Base-by-base conservation (phyloP, 1,140 invertebrate species). In the Leptopilina clavipes region DNA sequence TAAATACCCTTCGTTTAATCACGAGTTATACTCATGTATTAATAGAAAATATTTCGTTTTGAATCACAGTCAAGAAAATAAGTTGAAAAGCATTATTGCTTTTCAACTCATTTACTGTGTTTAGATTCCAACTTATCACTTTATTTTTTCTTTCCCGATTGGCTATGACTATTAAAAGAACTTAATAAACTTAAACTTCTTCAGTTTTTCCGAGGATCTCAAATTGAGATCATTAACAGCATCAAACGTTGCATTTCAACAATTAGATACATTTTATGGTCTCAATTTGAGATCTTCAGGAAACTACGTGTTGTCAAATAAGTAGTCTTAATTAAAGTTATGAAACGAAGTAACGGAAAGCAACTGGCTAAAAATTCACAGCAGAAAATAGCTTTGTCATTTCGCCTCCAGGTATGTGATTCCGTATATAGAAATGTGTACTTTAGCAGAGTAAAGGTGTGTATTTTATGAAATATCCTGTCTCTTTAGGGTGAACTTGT, bases 101-200 rank as follows among this genome's bases (percentile, higher is more conserved):
- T n/a, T n/a, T n/a, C n/a, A n/a, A n/a, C n/a, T n/a, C n/a, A 80
- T 79, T 75, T 75, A 25, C 73, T 77, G 52, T 25, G 71, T 79
- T 77, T 82, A 78, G 76, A 80, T 81, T 81, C 75, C 73, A 71
- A 48, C 48, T 52, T 52, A 52, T 52, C 12, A 5, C 48, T 25
- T 43, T 73, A 59, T 18, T 31, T 25, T 79, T 54, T 37, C 37
- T 71, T n/a, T 59, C 43, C 56, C 12, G 17, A 18, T 12, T 72
- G 10, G 52, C 11, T 18, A 31, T 40, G 59, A 70, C 19, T 22
- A 14, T 22, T 5, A 65, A 37, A n/a, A 14, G 11, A 65, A 37
- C 5, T n/a, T n/a, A n/a, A n/a, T n/a, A n/a, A n/a, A n/a, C n/a
- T n/a, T n/a, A n/a, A n/a, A n/a, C n/a, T n/a, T n/a, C n/a, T n/a